Conservation (phyloP, 2,797 vertebrate species). For the Tragelaphus oryx region DNA sequence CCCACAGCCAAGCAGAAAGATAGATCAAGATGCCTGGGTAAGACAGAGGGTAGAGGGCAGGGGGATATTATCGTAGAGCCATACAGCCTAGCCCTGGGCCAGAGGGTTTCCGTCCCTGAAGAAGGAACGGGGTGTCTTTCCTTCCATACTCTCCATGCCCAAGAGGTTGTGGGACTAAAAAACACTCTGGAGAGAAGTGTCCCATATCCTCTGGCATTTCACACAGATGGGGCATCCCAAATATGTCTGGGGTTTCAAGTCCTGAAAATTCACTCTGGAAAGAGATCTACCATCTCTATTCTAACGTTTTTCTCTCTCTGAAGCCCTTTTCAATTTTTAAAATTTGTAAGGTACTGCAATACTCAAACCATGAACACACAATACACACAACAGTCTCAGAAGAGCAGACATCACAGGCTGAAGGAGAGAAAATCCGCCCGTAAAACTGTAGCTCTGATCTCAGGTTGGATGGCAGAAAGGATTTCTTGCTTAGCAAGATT, state of each 20-base stretch:
- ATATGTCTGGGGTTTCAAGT: neutral
- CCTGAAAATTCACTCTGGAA: neutral
- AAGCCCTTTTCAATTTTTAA: conserved; percentile 41
- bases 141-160: neutral
- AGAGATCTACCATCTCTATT: neutral
- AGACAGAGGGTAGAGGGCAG: neutral
- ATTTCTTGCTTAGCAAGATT: neutral
- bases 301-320: neutral
- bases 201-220: neutral
- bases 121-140: neutral
- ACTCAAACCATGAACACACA: neutral
- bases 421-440: neutral
- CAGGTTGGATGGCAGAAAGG: neutral
- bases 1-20: conserved; percentile 50
- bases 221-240: neutral
- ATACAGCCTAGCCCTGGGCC: neutral
- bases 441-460: neutral
- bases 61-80: neutral
- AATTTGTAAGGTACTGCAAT: neutral
- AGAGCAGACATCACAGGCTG: neutral
- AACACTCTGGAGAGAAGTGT: neutral
- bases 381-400: neutral
- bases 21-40: neutral
- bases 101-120: neutral
- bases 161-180: neutral